Evolutionary conservation across 2,888 invertebrate species (phyloP).

Genomic region (Caenorhabditis sinica): DNA sequence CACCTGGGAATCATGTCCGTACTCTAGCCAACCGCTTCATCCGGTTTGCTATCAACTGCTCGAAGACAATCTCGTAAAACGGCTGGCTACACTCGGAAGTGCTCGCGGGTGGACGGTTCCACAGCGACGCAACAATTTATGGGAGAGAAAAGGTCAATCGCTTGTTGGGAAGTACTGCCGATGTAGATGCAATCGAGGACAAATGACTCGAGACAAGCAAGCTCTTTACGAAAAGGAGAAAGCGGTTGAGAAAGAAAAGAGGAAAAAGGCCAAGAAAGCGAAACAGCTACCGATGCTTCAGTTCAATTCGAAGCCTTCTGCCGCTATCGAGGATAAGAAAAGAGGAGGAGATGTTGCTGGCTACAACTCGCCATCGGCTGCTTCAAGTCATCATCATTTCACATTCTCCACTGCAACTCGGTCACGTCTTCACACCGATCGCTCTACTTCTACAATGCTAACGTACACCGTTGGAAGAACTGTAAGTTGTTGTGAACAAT

Average conservation of each 20-base stretch:
- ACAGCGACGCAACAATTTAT: conserved; percentile 75
- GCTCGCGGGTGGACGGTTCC: conserved; percentile 79
- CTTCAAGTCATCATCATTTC: neutral
- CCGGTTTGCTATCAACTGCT: conserved; percentile 70
- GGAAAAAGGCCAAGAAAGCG: conserved; percentile 59
- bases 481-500: neutral
- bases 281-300: conserved; percentile 54
- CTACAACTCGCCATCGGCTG: neutral
- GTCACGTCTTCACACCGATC: conserved; percentile 46
- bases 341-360: conserved; percentile 14
- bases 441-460: conserved; percentile 25
- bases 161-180: conserved; percentile 67
- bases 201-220: conserved; percentile 63
- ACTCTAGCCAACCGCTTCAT: conserved; percentile 68
- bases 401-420: conserved; percentile 43
- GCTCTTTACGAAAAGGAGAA: conserved; percentile 61
- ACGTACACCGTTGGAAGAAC: conserved; percentile 24
- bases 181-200: conserved; percentile 69
- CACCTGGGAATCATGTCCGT: conserved; percentile 73
- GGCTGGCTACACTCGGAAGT: conserved; percentile 70
- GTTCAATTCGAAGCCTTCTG: conserved; percentile 35
- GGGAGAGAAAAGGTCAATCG: conserved; percentile 78
- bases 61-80: conserved; percentile 74
- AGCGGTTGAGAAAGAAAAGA: conserved; percentile 53
- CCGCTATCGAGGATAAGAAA: conserved; percentile 32